These are phyloP conservation scores for Hirtodrosophila duncani DNA, from an alignment of 2,888 invertebrate genomes.

Conservation along the genomic window DNA sequence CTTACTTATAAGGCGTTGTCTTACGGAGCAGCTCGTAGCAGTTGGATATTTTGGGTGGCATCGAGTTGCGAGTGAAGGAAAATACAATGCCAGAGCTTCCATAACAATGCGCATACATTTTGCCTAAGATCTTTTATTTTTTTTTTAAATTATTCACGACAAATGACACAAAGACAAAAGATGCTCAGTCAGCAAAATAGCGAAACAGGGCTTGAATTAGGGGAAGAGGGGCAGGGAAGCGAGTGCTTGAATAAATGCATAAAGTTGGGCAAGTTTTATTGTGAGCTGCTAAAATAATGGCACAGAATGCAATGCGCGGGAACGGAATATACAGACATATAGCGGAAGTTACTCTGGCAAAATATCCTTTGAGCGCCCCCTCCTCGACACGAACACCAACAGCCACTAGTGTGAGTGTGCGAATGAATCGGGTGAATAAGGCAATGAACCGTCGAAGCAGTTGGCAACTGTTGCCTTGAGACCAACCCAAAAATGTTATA, in stretches of 20 bases:
- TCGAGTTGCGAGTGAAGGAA: constrained; percentile 43
- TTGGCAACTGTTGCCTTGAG: too few species aligned
- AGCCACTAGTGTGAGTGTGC: too few species aligned
- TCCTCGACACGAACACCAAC: too few species aligned
- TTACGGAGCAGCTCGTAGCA: constrained; percentile 6
- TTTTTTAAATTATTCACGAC: constrained; percentile 61
- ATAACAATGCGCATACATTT: constrained; percentile 37
- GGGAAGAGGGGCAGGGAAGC: neutral
- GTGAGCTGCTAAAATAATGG: constrained; percentile 20
- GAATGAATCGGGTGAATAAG: too few species aligned
- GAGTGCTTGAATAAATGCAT: constrained; percentile 27
- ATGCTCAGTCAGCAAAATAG: neutral
- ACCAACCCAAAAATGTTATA: too few species aligned
- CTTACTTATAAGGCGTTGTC: constrained; percentile 11
- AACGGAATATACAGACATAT: constrained; percentile 14
- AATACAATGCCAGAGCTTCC: constrained; percentile 27
- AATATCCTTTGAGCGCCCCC: too few species aligned
- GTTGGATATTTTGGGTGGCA: constrained; percentile 39
- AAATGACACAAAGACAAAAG: constrained; percentile 42
- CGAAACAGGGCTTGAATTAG: neutral
- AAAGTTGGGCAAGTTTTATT: constrained; percentile 42
- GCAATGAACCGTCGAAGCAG: too few species aligned
- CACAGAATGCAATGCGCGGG: constrained; percentile 32
- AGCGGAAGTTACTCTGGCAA: too few species aligned
- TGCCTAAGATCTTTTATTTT: constrained; percentile 17